phyloP scores from a whole-genome alignment of 2,888 invertebrate genomes.

The Molorchus minor region DNA sequence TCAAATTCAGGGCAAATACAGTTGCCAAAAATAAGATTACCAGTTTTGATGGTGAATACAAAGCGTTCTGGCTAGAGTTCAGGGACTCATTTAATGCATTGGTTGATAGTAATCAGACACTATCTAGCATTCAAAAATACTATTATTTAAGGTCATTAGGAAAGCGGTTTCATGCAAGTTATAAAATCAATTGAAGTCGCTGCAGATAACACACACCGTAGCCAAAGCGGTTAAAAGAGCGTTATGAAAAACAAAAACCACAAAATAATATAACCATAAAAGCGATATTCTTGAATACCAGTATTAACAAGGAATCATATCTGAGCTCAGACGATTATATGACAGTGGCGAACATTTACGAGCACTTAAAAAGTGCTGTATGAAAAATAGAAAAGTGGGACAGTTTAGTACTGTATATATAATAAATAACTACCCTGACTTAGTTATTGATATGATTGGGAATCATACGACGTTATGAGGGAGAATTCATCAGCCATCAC shows the following conservation, averaged over 20 bases:
- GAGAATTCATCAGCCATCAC: background rate
- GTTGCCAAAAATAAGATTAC: conserved; percentile 17
- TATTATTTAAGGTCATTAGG: background rate
- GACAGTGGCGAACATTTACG: background rate
- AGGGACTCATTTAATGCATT: background rate
- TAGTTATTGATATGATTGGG: conserved; percentile 6
- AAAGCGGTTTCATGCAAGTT: background rate
- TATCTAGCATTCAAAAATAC: background rate
- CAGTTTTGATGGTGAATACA: conserved; percentile 23
- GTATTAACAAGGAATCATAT: background rate
- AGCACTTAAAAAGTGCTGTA: background rate
- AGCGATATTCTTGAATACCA: background rate
- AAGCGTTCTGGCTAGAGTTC: conserved; percentile 26
- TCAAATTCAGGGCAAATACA: too few relatives aligned
- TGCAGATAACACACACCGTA: background rate
- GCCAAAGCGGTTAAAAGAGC: background rate
- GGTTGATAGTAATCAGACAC: background rate
- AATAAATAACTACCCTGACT: background rate
- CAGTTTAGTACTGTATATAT: background rate
- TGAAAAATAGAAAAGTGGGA: background rate
- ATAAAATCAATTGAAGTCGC: background rate
- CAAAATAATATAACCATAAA: background rate
- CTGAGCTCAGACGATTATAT: background rate
- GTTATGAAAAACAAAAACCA: background rate
- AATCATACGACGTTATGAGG: conserved; percentile 4